Percentiles rank a stretch among this genome's conserved stretches.
phyloP scores from a whole-genome alignment of 37 sponge, comb jelly and placozoan genomes.

The Eunapius fragilis region DNA sequence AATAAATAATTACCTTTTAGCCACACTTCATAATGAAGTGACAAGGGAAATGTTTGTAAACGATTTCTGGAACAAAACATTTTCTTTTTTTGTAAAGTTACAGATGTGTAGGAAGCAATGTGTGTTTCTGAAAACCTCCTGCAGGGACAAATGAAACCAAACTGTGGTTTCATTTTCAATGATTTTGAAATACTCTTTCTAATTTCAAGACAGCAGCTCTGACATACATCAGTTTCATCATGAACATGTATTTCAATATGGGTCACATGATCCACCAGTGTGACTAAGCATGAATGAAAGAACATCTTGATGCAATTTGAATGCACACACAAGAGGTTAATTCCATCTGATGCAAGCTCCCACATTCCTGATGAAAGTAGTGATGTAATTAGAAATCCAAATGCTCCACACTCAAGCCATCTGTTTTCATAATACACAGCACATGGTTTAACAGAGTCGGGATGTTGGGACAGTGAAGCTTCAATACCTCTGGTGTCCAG shows the following conservation, averaged over 20 bases:
- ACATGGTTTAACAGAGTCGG: background rate
- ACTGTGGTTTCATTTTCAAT: background rate
- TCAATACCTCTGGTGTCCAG: background rate
- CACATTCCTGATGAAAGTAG: background rate
- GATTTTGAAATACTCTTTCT: background rate
- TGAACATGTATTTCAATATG: conserved; percentile 1
- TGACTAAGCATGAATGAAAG: background rate
- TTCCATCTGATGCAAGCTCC: background rate
- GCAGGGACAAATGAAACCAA: background rate
- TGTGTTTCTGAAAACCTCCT: background rate
- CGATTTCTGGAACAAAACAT: background rate
- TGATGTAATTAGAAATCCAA: background rate
- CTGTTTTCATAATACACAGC: background rate
- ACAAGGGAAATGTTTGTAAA: background rate
- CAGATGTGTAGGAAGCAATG: background rate
- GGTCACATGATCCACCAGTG: background rate
- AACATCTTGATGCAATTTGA: background rate
- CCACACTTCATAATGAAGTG: background rate
- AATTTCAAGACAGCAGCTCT: background rate
- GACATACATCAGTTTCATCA: background rate
- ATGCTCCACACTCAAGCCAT: background rate
- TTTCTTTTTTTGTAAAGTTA: background rate
- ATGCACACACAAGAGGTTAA: background rate
- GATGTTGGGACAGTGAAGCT: background rate
- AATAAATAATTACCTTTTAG: too few species aligned